A percentile compares a stretch with the other conserved stretches of the same genome.
phyloP scores from a whole-genome alignment of 2,113 vertebrate species.

The Gymnocephalus cernua region DNA sequence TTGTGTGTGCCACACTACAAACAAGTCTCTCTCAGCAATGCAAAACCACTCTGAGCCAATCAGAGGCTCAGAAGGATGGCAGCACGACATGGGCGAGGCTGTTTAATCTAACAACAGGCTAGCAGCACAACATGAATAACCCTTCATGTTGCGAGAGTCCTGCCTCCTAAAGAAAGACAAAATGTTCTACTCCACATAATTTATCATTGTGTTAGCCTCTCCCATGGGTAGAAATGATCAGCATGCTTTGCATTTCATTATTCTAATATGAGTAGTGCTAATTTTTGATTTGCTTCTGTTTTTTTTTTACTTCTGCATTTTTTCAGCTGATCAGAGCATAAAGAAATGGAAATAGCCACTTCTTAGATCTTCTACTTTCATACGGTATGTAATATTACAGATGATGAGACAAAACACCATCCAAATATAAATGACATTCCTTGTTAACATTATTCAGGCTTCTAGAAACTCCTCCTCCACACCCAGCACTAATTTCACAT shows the following conservation, averaged over 20 bases:
- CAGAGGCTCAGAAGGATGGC: conserved; percentile 4
- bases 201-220: conserved; percentile 30
- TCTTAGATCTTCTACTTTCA: neutral
- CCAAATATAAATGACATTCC: conserved; percentile 10
- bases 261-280: conserved; percentile 15
- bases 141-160: conserved; percentile 20
- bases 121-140: conserved; percentile 35
- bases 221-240: conserved; percentile 14
- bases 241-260: conserved; percentile 41
- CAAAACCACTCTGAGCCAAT: conserved; percentile 31
- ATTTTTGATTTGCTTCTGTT: conserved; percentile 32
- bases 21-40: conserved; percentile 17
- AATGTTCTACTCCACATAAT: conserved; percentile 44
- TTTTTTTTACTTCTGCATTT: conserved; percentile 42
- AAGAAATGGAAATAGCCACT: neutral
- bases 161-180: conserved; percentile 24
- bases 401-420: neutral
- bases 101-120: conserved; percentile 52
- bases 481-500: neutral
- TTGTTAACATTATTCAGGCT: neutral
- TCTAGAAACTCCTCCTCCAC: neutral
- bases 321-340: neutral
- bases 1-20: conserved; percentile 20
- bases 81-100: conserved; percentile 47
- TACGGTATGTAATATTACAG: neutral